phyloP scores from a whole-genome alignment of 2,888 invertebrate species.

The Camptogramma bilineatum region DNA sequence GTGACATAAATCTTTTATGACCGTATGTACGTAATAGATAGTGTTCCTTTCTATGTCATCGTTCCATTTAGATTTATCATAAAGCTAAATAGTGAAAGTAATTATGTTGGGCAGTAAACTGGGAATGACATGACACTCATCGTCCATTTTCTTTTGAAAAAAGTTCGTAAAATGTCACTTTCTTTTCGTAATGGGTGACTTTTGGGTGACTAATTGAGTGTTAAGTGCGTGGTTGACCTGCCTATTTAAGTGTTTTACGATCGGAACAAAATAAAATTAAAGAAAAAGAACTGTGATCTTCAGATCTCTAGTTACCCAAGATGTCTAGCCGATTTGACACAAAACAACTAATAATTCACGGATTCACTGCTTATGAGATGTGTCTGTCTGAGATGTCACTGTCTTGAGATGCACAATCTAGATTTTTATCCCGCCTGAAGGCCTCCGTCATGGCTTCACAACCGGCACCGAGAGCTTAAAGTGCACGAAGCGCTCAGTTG shows the following conservation, averaged over 20 bases:
- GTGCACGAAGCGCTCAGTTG: too few species aligned
- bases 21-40: slow-evolving; percentile 28
- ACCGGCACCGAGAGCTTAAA: too few species aligned
- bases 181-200: slow-evolving; percentile 13
- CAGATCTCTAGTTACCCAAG: neutral
- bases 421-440: too few species aligned
- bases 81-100: slow-evolving; percentile 18
- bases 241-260: slow-evolving; percentile 13
- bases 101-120: slow-evolving; percentile 24
- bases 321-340: neutral
- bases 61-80: slow-evolving; percentile 13
- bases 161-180: slow-evolving; percentile 24
- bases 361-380: neutral
- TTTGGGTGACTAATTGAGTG: slow-evolving; percentile 19
- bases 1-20: slow-evolving; percentile 32
- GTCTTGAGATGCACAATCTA: too few species aligned
- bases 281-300: neutral
- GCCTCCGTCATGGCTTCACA: too few species aligned
- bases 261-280: neutral
- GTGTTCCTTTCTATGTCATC: slow-evolving; percentile 9
- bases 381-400: too few species aligned
- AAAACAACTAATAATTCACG: neutral
- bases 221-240: slow-evolving; percentile 21
- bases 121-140: slow-evolving; percentile 28
- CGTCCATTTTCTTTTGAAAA: slow-evolving; percentile 22